A percentile compares a stretch with the other conserved stretches of the same genome.
These are phyloP conservation scores for Diorhabda sublineata DNA, from an alignment of 1,140 invertebrate species.

Conservation along the genomic window DNA sequence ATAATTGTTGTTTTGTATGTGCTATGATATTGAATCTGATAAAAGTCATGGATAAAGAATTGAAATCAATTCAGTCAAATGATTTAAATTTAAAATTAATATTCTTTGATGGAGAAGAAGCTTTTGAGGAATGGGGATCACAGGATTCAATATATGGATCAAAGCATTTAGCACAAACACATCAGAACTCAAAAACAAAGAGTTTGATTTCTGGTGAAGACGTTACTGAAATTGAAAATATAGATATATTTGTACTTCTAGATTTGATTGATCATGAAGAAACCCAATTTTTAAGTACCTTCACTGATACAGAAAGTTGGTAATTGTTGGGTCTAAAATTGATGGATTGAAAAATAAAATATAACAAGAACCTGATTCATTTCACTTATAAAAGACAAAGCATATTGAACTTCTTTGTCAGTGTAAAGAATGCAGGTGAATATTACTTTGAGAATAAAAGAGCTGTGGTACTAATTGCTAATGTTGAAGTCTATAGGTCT, in stretches of 20 bases:
- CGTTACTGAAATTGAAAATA: conserved; percentile 63
- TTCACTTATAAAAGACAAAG: too few relatives aligned
- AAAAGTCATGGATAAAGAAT: conserved; percentile 61
- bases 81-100: conserved; percentile 83
- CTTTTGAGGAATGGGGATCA: conserved; percentile 80
- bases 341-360: too few relatives aligned
- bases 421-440: too few relatives aligned
- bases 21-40: conserved; percentile 91
- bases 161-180: conserved; percentile 77
- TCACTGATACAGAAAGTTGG: conserved; percentile 67
- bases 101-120: conserved; percentile 99
- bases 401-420: too few relatives aligned
- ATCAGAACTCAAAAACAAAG: conserved; percentile 53
- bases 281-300: conserved; percentile 84
- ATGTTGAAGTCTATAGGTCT: too few relatives aligned
- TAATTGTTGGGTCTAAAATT: conserved; percentile 44
- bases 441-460: too few relatives aligned
- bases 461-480: too few relatives aligned
- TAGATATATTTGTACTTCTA: conserved; percentile 89
- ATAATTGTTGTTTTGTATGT: conserved; percentile 51
- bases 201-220: conserved; percentile 46
- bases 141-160: conserved; percentile 95
- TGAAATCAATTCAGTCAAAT: conserved; percentile 51
- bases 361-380: too few relatives aligned
- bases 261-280: conserved; percentile 85